phyloP scores from a whole-genome alignment of 2,888 invertebrate genomes.

The Oscheius sp. region DNA sequence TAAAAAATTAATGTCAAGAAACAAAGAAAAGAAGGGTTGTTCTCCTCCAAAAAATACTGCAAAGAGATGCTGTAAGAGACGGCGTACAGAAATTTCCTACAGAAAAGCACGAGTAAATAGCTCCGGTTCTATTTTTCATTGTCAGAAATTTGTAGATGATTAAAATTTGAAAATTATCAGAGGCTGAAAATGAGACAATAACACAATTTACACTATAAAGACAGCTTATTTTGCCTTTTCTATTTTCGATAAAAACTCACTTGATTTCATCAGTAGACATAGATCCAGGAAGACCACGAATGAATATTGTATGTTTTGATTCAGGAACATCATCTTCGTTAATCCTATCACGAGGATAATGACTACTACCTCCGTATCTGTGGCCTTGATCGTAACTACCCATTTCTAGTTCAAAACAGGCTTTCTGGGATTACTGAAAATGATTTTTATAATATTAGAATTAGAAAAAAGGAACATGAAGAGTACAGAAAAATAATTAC shows the following conservation, averaged over 20 bases:
- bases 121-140: conserved; percentile 3
- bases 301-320: conserved; percentile 68
- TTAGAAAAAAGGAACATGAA: background rate
- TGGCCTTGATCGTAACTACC: background rate
- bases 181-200: conserved; percentile 7
- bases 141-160: background rate
- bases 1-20: conserved; percentile 5
- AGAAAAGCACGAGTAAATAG: background rate
- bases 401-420: background rate
- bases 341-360: conserved; percentile 41
- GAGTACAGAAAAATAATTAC: too few relatives aligned
- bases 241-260: conserved; percentile 41
- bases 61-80: background rate
- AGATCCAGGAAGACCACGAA: conserved; percentile 62
- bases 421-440: background rate
- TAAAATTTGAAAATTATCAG: background rate
- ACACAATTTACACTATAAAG: background rate
- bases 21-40: background rate
- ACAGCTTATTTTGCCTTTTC: background rate
- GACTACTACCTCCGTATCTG: background rate
- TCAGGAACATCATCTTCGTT: conserved; percentile 71
- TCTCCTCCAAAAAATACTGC: conserved; percentile 4
- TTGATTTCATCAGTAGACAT: conserved; percentile 60
- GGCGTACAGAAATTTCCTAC: background rate
- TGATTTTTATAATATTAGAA: background rate